Evolutionary conservation across 2,113 vertebrate genomes (phyloP).

Genomic region (Galeopterus variegatus): DNA sequence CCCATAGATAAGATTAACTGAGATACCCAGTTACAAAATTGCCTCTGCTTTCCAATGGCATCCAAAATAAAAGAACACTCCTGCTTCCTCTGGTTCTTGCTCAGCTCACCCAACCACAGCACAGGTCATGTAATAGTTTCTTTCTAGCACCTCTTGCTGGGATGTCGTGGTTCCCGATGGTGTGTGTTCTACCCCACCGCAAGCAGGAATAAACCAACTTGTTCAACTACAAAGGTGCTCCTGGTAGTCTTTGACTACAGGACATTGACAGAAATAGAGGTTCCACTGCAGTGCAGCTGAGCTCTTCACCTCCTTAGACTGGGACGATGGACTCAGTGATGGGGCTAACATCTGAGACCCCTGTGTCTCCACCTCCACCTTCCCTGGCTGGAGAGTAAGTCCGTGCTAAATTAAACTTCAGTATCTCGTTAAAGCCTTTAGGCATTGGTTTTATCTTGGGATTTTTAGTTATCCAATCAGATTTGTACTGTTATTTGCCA

Average conservation of each 20-base stretch:
- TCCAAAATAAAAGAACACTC: neutral
- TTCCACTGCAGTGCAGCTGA: too few species aligned
- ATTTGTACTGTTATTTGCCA: neutral
- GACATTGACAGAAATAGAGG: neutral
- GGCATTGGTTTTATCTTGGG: neutral
- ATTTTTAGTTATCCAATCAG: neutral
- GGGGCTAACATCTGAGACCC: too few species aligned
- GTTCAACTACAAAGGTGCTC: neutral
- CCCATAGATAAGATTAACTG: neutral
- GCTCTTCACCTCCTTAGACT: neutral
- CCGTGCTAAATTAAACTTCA: neutral
- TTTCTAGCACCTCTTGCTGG: neutral
- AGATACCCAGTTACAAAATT: neutral
- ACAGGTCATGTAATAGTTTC: neutral
- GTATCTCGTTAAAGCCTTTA: neutral
- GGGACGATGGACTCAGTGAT: too few species aligned
- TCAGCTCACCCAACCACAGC: neutral
- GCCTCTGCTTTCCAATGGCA: neutral
- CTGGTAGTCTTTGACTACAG: neutral
- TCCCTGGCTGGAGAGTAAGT: neutral
- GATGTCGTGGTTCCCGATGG: neutral
- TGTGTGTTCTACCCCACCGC: neutral
- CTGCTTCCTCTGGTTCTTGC: neutral
- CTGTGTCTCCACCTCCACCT: neutral
- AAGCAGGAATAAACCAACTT: neutral